phyloP scores from a whole-genome alignment of 2,888 invertebrate genomes.

The Thereva unica region DNA sequence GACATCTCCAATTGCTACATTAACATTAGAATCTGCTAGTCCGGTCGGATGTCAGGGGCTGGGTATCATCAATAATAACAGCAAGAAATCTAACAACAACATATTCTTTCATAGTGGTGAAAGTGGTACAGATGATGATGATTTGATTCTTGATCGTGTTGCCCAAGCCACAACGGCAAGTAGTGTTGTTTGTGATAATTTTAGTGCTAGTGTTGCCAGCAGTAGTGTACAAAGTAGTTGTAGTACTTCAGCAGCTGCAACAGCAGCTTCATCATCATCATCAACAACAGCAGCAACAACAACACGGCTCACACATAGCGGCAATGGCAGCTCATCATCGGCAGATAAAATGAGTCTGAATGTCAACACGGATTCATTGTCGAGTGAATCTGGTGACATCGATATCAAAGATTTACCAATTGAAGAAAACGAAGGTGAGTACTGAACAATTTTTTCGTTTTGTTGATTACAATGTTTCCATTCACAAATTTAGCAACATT shows the following conservation, averaged over 20 bases:
- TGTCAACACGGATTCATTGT: conserved; percentile 38
- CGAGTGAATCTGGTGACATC: conserved; percentile 33
- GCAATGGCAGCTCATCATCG: neutral
- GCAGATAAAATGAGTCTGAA: conserved; percentile 37
- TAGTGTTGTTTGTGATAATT: conserved; percentile 23
- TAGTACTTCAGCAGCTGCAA: conserved; percentile 14
- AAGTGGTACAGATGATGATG: conserved; percentile 19
- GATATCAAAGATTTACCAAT: conserved; percentile 33
- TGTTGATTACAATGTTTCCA: conserved; percentile 11
- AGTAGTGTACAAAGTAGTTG: conserved; percentile 27
- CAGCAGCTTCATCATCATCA: neutral
- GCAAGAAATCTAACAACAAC: neutral
- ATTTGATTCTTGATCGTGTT: conserved; percentile 15
- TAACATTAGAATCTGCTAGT: conserved; percentile 20
- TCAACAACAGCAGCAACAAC: conserved; percentile 5
- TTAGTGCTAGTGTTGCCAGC: conserved; percentile 17
- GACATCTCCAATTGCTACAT: conserved; percentile 32
- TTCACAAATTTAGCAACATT: neutral
- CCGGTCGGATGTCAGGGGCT: conserved; percentile 3
- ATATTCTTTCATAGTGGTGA: conserved; percentile 3
- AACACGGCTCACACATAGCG: too few relatives aligned
- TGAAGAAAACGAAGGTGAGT: conserved; percentile 39
- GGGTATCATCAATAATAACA: conserved; percentile 11
- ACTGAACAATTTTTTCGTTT: conserved; percentile 1
- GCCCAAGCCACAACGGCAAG: conserved; percentile 15